Evolutionary conservation across 92 coral and sea anemone species (phyloP).

Genomic region (Parazoanthus swiftii): DNA sequence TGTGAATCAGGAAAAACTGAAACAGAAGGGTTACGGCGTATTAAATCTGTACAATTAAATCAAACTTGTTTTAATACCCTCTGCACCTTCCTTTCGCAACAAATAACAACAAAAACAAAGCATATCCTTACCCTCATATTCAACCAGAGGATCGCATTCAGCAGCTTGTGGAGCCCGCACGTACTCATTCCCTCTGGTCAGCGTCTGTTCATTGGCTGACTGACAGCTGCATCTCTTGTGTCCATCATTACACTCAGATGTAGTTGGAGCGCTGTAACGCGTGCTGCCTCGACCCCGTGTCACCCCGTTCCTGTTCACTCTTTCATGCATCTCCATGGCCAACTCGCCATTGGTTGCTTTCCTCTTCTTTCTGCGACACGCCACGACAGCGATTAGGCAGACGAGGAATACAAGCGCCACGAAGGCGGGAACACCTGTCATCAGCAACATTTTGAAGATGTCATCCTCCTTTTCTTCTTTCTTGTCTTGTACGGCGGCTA

Average conservation of each 20-base stretch:
- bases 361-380: conserved; percentile 29
- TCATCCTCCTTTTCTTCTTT: conserved; percentile 4
- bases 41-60: too few species aligned
- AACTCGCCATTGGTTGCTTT: conserved; percentile 7
- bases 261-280: conserved; percentile 28
- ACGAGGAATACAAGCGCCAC: conserved; percentile 26
- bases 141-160: conserved; percentile 35
- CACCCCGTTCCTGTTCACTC: conserved; percentile 14
- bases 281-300: conserved; percentile 46
- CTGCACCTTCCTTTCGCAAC: too few species aligned
- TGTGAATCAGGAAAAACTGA: too few species aligned
- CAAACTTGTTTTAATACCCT: too few species aligned
- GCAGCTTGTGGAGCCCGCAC: conserved; percentile 21
- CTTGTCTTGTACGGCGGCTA: conserved; percentile 26
- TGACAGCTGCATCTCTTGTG: conserved; percentile 34
- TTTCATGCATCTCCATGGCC: conserved; percentile 15
- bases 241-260: conserved; percentile 20
- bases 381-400: conserved; percentile 20
- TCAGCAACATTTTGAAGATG: conserved; percentile 31
- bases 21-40: too few species aligned
- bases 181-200: conserved; percentile 37
- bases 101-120: background rate
- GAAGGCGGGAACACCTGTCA: conserved; percentile 40
- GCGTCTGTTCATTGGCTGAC: conserved; percentile 16
- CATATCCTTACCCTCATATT: conserved; percentile 19